Evolutionary conservation across 2,113 vertebrate species (phyloP).

Genomic region (Xyliphius kryptos): DNA sequence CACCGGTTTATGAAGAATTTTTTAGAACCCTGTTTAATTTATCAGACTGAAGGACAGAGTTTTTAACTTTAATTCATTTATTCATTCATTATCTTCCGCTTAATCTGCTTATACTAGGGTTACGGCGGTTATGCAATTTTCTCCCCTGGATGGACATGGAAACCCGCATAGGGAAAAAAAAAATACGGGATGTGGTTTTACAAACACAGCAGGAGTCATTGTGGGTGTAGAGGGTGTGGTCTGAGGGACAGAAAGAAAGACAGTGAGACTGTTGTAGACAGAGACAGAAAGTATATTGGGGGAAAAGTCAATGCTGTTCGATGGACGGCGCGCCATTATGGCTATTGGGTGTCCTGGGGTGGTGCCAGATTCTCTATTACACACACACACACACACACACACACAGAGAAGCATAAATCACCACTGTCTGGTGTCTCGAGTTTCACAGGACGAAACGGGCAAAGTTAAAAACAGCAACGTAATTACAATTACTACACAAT

Average conservation of each 20-base stretch:
- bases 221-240: conserved; percentile 13
- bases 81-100: no score
- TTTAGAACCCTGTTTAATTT: no score
- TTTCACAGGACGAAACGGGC: background rate
- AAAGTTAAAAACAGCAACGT: conserved; percentile 4
- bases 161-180: no score
- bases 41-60: no score
- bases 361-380: conserved; percentile 60
- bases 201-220: background rate
- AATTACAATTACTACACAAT: no score
- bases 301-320: conserved; percentile 66
- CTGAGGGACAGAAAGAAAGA: conserved; percentile 33
- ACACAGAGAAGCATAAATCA: background rate
- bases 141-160: no score
- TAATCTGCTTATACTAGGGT: no score
- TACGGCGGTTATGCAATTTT: no score
- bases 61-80: no score
- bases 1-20: no score
- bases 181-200: background rate
- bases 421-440: background rate
- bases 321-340: conserved; percentile 54
- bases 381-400: conserved; percentile 9
- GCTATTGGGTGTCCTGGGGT: conserved; percentile 49
- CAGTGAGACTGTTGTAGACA: conserved; percentile 34
- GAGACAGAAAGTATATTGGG: conserved; percentile 41